Percentiles rank a stretch among this genome's conserved stretches.
Conservation (phyloP, 2,797 vertebrate species). For the Paguma larvata region DNA sequence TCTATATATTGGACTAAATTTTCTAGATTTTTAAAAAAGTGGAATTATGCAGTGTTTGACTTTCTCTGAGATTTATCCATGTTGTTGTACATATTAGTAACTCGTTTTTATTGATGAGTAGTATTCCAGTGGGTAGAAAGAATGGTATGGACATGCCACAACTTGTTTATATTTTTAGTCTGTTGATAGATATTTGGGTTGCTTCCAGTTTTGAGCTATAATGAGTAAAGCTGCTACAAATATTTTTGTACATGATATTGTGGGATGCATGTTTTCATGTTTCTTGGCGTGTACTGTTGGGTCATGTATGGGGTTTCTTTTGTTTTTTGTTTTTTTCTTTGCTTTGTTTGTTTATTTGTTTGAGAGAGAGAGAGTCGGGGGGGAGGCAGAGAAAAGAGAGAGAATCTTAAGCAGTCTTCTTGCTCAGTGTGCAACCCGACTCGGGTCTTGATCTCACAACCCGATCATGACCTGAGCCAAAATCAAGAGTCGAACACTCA, state of each 20-base stretch:
- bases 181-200: background rate
- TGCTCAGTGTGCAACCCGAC: no score
- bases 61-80: background rate
- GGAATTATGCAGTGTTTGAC: background rate
- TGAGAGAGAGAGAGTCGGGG: no score
- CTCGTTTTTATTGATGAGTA: background rate
- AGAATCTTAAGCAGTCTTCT: no score
- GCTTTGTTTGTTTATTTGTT: no score
- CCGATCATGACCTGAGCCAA: no score
- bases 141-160: background rate
- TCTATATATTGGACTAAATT: background rate
- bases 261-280: background rate
- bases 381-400: no score
- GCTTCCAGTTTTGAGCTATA: background rate
- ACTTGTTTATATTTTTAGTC: background rate
- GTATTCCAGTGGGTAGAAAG: background rate
- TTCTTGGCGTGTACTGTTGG: background rate
- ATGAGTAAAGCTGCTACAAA: background rate
- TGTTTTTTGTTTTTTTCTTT: no score
- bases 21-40: background rate
- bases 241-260: background rate
- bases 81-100: background rate
- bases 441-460: no score
- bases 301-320: background rate
- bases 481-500: no score